Evolutionary conservation across 2,888 invertebrate species (phyloP), one percentile per base, ranked within the genome.

Genomic region (Amitus sp.): DNA sequence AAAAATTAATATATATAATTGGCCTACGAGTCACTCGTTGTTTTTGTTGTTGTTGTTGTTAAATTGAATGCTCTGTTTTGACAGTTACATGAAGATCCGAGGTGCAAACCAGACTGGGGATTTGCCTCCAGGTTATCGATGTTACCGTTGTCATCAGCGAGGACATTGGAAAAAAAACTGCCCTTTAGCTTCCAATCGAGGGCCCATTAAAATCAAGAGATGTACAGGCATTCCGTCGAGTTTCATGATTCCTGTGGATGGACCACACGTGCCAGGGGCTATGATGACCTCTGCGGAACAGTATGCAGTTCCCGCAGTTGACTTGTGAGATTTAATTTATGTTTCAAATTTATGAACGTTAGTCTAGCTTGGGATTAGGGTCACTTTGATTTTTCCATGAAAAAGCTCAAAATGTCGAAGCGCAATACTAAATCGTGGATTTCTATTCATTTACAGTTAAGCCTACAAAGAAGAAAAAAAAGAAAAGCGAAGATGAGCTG

Each of bases 141-240:
- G 99, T 83, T 94, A 92, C 79, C 94, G 94, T 82, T 99, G 99
- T 83, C 92, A 94, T 74, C 92, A 95, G 82, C 88, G 90, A 59
- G 99, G 99, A 1, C 99, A 99, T 83, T 98, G 96, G 95, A 97
- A 97, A 69, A 95, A 94, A 82, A 94, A 96, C 82, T 99, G 99
- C 82, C 96, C 96, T 6, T 83, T 89, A 65, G 88, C 87, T 46
- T 84, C 86, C 58, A 85, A 84, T 65, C 37, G 85, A 85, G 91
- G 88, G 77, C 87, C 88, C 15, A 85, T 89, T 63, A 94, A 95
- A 79, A 90, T 96, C 61, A 95, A 95, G 76, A 89, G 97, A 74
- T 96, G 95, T 76, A 98, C 98, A 28, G 99, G 99, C 34, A 99
- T 99, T 74, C 99, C 99, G 5, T 87, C 93, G 70, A 96, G 96